Base-by-base conservation (phyloP, 2,888 invertebrate genomes). In the Margaritifera margaritifera region DNA sequence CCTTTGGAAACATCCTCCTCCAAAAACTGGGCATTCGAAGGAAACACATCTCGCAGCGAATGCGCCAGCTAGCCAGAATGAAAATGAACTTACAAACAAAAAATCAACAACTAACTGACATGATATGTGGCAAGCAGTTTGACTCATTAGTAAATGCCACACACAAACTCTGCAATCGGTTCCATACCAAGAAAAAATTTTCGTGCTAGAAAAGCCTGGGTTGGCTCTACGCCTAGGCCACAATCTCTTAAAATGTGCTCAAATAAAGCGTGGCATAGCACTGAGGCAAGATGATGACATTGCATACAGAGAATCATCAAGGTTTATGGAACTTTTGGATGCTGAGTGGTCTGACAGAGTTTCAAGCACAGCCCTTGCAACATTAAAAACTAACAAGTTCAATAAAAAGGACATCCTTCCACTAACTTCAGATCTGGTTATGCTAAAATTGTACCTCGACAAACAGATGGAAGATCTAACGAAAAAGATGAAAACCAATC, bases 321-420 rank as follows among this genome's bases (percentile, higher is more conserved):
- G 50, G n/a, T 69, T 42, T 52, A 4, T 69, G 19, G 62, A 61
- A 31, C 59, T 69, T 15, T 61, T 61, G 25, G 52, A n/a, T 22
- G 54, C 55, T n/a, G 69, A 69, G 50, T 69, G 69, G 66, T 62
- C 69, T 52, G 51, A 61, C 25, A 61, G 53, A 24, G 54, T 61
- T 22, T 69, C 66, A 2, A 67, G 66, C n/a, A 27, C 67, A 11
- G 69, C 69, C 51, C 54, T 69, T 20, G 62, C 62, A n/a, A 62
- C 66, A 24, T 50, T 69, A 25, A 69, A 42, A 55, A 61, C 56
- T 24, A 66, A 60, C 22, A 69, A 54, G 19, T 65, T 66, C 57
- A 60, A 61, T 53, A 62, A 66, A 61, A 61, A 62, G 52, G 52
- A 54, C n/a, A 53, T 59, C 25, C 51, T 64, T 25, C 68, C 68